A percentile compares a stretch with the other conserved stretches of the same genome.
Evolutionary conservation across 2,797 vertebrate species (phyloP).

Genomic region (Linurgus olivaceus): DNA sequence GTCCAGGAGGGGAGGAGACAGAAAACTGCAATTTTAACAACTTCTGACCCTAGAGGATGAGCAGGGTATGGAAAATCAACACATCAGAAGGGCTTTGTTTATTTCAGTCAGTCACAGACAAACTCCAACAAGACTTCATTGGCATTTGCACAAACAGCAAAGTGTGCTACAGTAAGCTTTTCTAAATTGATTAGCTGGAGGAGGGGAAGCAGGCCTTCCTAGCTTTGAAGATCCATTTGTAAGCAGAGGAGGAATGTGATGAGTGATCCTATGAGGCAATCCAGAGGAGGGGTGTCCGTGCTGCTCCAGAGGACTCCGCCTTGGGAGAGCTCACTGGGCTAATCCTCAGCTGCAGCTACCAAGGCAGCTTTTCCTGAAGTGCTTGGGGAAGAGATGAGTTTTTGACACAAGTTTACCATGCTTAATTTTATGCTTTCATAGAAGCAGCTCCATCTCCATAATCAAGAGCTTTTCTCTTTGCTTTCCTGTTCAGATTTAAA

Average conservation of each 20-base stretch:
- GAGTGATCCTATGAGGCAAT: fast-evolving
- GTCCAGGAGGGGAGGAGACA: neutral
- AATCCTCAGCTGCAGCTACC: neutral
- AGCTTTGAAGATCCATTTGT: neutral
- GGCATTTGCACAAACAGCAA: slow-evolving; percentile 3
- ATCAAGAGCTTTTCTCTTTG: slow-evolving; percentile 1
- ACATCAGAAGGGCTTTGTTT: neutral
- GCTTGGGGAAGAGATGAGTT: neutral
- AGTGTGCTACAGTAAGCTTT: neutral
- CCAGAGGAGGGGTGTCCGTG: fast-evolving
- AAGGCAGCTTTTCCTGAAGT: neutral
- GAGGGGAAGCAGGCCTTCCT: neutral
- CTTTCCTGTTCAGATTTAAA: slow-evolving; percentile 6
- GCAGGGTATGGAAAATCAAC: neutral
- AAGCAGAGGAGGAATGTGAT: neutral
- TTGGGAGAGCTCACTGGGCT: neutral
- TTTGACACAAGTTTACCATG: neutral
- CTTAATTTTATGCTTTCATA: slow-evolving; percentile 5
- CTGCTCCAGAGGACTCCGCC: neutral
- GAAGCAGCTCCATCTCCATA: neutral
- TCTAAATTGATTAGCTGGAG: neutral
- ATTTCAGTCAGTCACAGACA: neutral
- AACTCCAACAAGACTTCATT: neutral
- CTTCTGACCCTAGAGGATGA: neutral
- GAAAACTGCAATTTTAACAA: neutral